Base-by-base conservation (phyloP, 2,888 invertebrate species). In the Isoperla grammatica region DNA sequence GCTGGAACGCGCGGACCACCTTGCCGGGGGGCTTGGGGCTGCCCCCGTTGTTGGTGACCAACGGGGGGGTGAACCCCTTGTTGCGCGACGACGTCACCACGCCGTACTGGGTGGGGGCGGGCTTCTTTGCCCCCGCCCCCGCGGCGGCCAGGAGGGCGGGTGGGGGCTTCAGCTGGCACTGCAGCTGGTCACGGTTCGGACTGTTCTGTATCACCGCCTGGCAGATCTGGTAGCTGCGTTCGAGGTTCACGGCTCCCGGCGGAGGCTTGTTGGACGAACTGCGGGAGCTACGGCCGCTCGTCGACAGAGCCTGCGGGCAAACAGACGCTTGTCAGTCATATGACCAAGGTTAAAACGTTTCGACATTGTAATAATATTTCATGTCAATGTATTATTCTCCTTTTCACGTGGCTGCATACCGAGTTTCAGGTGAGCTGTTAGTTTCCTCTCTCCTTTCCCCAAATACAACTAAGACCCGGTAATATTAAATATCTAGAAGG, bases 191-290 rank as follows among this genome's bases (percentile, higher is more conserved):
- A 15, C 93, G 80, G 76, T 94, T 94, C 0, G 92, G 92, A 71
- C 93, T 95, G 74, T 92, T 94, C 76, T 94, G 93, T 65, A 96
- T 91, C n/a, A 83, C 80, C 50, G 79, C 81, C 74, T 83, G 77
- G 61, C 91, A 92, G 68, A 96, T 96, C 77, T 95, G 95, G 75
- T 95, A 93, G 72, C 95, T 95, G 59, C 96, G 83, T 73, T 95
- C 95, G 57, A 95, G 77, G 76, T 96, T 95, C 37, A 95, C 91
- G 3, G 90, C 90, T 1, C 93, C 93, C 0, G 92, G 93, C 0
- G 93, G 92, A 62, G 90, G 85, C 72, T 88, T 88, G 69, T 85
- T 87, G 6, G 83, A 79, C 35, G 68, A 45, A 29, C 56, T 54
- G 46, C 54, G 62, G 20, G 64, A 63, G 46, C 63, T 63, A 29